Evolutionary conservation across 2,888 invertebrate species (phyloP).

Genomic region (Nysson spinosus): DNA sequence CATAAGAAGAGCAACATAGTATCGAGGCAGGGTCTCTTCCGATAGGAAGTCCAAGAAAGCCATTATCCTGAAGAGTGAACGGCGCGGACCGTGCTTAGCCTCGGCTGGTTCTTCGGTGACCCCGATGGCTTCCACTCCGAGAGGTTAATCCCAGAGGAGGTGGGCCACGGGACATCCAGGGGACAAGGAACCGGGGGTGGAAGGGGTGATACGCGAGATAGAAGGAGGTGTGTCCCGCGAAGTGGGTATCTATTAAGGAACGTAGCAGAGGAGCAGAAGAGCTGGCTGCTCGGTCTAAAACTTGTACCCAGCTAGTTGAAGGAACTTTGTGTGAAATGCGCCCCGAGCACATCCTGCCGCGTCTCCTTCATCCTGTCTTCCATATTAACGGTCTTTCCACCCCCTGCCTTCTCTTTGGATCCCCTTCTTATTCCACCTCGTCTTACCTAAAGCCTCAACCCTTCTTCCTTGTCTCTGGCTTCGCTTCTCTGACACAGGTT

Average conservation of each 20-base stretch:
- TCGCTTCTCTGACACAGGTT: conserved; percentile 6
- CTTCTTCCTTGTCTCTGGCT: conserved; percentile 4
- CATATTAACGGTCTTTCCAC: conserved; percentile 67
- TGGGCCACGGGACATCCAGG: background rate
- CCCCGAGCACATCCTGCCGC: conserved; percentile 67
- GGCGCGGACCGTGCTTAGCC: conserved; percentile 31
- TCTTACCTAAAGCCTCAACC: conserved; percentile 2
- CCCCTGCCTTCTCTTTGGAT: conserved; percentile 48
- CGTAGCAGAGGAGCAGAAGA: conserved; percentile 34
- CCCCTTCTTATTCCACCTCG: no score
- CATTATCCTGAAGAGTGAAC: conserved; percentile 38
- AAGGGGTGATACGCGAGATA: conserved; percentile 5
- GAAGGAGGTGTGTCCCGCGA: conserved; percentile 54
- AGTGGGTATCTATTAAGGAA: conserved; percentile 68
- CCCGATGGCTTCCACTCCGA: conserved; percentile 32
- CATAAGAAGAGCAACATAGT: background rate
- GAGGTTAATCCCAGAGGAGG: conserved; percentile 34
- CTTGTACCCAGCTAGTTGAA: conserved; percentile 65
- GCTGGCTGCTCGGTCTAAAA: conserved; percentile 62
- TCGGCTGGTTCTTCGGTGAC: conserved; percentile 27
- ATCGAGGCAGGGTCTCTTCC: conserved; percentile 1
- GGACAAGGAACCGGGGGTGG: background rate
- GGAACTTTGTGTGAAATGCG: conserved; percentile 71
- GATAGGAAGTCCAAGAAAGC: conserved; percentile 22
- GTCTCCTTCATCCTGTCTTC: conserved; percentile 65